A percentile compares a stretch with the other conserved stretches of the same genome.
Conservation (phyloP, 2,113 vertebrate species). For the Nyctereutes procyonoides region DNA sequence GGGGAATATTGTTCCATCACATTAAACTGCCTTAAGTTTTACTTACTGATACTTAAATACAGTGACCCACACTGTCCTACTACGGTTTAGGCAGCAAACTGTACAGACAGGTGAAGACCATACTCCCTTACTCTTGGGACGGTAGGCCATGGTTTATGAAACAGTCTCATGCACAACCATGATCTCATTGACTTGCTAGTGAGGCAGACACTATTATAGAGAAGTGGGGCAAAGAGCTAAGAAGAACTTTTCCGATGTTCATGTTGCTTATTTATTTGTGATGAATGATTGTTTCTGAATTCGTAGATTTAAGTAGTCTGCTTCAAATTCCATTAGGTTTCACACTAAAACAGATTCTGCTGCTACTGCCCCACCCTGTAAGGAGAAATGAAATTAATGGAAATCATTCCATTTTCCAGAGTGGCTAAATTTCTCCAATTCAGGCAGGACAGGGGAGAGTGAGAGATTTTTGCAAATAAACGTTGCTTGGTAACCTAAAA, state of each 20-base stretch:
- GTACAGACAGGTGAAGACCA: neutral
- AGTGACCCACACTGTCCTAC: neutral
- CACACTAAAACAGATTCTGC: neutral
- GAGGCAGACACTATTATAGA: neutral
- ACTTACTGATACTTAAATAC: constrained; percentile 8
- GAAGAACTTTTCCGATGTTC: neutral
- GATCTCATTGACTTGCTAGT: neutral
- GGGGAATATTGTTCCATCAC: neutral
- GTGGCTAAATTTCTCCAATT: neutral
- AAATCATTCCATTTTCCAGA: neutral
- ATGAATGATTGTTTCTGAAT: neutral
- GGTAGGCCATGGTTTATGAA: neutral
- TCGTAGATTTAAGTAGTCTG: neutral
- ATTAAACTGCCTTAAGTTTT: constrained; percentile 11
- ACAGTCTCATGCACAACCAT: neutral
- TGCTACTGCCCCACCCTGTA: neutral
- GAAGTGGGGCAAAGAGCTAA: neutral
- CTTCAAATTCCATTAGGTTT: constrained; percentile 11
- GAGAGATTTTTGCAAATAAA: neutral
- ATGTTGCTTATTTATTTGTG: neutral
- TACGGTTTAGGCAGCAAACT: neutral
- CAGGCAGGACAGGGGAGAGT: neutral
- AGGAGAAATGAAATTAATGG: neutral
- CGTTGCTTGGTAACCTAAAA: neutral
- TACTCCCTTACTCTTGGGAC: neutral